Base-by-base conservation (phyloP, 2,888 invertebrate genomes). In the Anaspis maculata region DNA sequence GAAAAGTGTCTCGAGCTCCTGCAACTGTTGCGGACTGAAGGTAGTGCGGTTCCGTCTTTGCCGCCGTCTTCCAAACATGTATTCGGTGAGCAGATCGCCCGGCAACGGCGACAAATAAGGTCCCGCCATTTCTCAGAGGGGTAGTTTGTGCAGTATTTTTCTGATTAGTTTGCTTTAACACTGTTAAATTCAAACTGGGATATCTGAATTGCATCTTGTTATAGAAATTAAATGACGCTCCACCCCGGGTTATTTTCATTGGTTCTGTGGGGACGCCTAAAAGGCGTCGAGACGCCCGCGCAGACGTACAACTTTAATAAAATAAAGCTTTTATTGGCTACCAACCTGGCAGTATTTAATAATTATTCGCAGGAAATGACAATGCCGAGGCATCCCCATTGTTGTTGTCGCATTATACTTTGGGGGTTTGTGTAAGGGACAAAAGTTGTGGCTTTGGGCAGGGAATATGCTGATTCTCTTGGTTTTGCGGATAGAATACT, bases 1-100 rank as follows among this genome's bases (percentile, higher is more conserved):
- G 66, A 94, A 94, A 13, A 94, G 72, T 0, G 88, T 82, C 62
- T 94, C 94, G 54, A 94, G 65, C 57, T 92, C 90, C 57, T 88
- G 86, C 27, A 94, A 70, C 66, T 94, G 94, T 61, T 91, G 90
- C 1, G 92, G 90, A 15, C 90, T 91, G 62, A 94, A 94, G 1
- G 92, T 94, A 5, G 94, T 94, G 16, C 94, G 73, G 65, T 92
- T 92, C 40, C 92, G 74, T 39, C 92, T 74, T 74, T 94, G 83
- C 48, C 90, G 73, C 40, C 90, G 75, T 46, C 90, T 73, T 6
- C 90, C 90, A 60, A 90, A 90, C 89, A 91, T 89, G 55, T 91
- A 91, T 63, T 90, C 90, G 10, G 89, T 88, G 27, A 90, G 72
- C n/a, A 90, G 72, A 66, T 90, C 89, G 14, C 87, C 85, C 16